Evolutionary conservation across 2,888 invertebrate genomes (phyloP), one percentile per base, ranked within the genome.

Genomic region (Heliconius charithonia): DNA sequence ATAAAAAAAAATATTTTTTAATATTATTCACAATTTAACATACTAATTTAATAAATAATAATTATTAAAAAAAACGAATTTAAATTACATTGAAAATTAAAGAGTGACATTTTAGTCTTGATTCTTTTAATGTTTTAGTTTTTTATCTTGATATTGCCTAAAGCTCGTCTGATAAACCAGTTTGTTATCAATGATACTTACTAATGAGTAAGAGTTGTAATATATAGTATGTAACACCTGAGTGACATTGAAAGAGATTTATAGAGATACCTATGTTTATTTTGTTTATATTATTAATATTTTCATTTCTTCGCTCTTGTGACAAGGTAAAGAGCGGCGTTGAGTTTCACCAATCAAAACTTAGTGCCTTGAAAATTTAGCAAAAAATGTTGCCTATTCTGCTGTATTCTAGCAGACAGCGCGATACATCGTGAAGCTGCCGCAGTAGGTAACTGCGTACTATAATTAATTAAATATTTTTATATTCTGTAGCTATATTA

Each of bases 241-340:
- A 69, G 2, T 69, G 69, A 69, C 69, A 69, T 41, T 69, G 69
- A 45, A 41, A 41, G 45, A 69, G 41, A 69, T 69, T 69, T 9
- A 69, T 41, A 51, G 6, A 10, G 19, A 9, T 12, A n/a, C 59
- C 7, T 59, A 59, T 12, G 59, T 59, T 59, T 59, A 51, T 51
- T 51, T 22, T 51, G 51, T 51, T 51, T 51, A 51, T 51, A 51
- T 51, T 2, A 51, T 51, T 7, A 51, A 7, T 51, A 22, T 51
- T 7, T 22, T 51, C 3, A 51, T 51, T 51, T 51, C 19, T 51
- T 19, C 19, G 19, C 51, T 51, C 22, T 22, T 7, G 51, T 51
- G 22, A 51, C 51, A 51, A 59, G 4, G 10, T 9, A 59, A 59
- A 59, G 22, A 7, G 59, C n/a, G 9, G 59, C 10, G 59, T n/a